phyloP scores from a whole-genome alignment of 2,888 invertebrate species.

The Tolmerus cingulatus region DNA sequence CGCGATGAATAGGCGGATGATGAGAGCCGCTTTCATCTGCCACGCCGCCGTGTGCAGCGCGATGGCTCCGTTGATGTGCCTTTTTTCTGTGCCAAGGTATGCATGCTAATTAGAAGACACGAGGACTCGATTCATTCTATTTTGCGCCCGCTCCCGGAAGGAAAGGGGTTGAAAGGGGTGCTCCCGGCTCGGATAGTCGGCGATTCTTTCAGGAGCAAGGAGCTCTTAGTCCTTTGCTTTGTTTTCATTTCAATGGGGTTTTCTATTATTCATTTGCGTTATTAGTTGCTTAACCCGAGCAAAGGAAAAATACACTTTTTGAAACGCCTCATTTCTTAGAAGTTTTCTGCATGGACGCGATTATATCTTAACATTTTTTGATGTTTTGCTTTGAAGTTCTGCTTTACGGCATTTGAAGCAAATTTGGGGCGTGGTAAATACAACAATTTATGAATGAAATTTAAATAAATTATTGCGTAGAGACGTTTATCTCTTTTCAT shows the following conservation, averaged over 20 bases:
- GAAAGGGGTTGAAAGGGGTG: background rate
- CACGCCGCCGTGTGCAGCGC: background rate
- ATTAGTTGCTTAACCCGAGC: background rate
- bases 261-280: background rate
- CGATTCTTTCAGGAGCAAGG: background rate
- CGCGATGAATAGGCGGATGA: constrained; percentile 1
- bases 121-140: background rate
- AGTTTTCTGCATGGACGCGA: background rate
- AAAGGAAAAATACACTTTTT: background rate
- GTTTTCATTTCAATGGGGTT: background rate
- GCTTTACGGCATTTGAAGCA: background rate
- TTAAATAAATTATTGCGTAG: background rate
- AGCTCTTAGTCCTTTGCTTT: background rate
- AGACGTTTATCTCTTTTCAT: background rate
- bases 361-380: background rate
- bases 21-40: background rate
- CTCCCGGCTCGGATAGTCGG: background rate
- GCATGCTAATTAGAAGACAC: background rate
- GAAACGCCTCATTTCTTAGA: background rate
- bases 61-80: background rate
- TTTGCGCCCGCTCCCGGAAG: background rate
- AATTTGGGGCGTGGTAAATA: background rate
- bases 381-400: background rate
- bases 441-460: background rate
- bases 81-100: constrained; percentile 2